Percentiles rank a stretch among this genome's conserved stretches.
Evolutionary conservation across 2,888 invertebrate species (phyloP).

Genomic region (Agrilus mali): DNA sequence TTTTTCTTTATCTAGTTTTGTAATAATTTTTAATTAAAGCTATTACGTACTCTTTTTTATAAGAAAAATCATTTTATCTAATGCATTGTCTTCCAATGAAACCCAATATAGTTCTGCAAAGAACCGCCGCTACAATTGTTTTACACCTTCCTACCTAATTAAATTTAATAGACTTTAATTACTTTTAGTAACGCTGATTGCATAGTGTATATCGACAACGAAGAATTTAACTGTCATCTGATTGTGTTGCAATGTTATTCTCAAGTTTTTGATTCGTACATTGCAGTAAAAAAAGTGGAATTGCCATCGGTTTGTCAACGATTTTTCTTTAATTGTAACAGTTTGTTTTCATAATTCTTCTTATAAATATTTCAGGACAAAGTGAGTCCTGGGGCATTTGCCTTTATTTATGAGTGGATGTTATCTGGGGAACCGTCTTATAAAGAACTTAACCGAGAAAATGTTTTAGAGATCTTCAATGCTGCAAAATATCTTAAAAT

Average conservation of each 20-base stretch:
- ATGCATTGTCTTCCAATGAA: neutral
- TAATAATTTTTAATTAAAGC: neutral
- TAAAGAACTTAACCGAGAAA: constrained; percentile 51
- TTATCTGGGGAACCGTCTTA: constrained; percentile 51
- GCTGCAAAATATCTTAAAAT: constrained; percentile 59
- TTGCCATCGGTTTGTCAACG: constrained; percentile 26
- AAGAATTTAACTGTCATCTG: constrained; percentile 56
- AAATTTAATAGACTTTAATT: constrained; percentile 1
- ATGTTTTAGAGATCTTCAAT: constrained; percentile 58
- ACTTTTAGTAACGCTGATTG: constrained; percentile 52
- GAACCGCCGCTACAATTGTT: neutral
- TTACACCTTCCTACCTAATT: too few species aligned
- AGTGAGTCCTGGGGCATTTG: constrained; percentile 45
- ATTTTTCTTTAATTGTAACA: neutral
- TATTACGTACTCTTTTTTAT: too few species aligned
- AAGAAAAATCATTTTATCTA: too few species aligned
- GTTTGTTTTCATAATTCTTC: neutral
- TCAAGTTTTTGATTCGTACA: constrained; percentile 43
- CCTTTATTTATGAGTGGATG: constrained; percentile 74
- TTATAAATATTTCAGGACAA: constrained; percentile 26
- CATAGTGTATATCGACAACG: constrained; percentile 48
- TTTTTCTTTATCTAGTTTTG: neutral
- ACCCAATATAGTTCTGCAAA: neutral
- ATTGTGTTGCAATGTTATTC: constrained; percentile 60
- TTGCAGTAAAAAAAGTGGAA: constrained; percentile 33